Evolutionary conservation across 2,888 invertebrate genomes (phyloP), one percentile per base, ranked within the genome.

Genomic region (Xanthorhoe spadicearia): DNA sequence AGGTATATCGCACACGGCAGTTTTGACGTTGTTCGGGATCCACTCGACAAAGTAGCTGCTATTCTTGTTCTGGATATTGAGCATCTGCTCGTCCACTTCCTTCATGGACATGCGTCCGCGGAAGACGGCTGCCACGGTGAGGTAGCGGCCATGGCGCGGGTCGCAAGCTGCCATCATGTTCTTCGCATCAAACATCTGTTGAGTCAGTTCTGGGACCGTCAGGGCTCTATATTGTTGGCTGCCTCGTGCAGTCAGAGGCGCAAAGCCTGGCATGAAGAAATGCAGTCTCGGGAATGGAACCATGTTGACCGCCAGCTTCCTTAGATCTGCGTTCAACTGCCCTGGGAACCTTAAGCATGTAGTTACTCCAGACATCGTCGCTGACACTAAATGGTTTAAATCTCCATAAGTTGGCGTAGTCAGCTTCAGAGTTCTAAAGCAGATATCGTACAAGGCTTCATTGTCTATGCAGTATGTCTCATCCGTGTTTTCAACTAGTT

Each of bases 161-260:
- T 98, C 98, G 83, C 98, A 98, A 15, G 98, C 98, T 13, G 97
- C 97, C 98, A 98, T 98, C 98, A 98, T 98, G 89, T 98, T 98
- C 90, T 97, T 98, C 13, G 98, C 96, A 83, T 98, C 98, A 83
- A 98, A 98, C 97, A 97, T 97, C 85, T 97, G 97, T 76, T 96
- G 95, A 0, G 98, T 98, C 60, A 98, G 93, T 88, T 98, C 98
- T 0, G 98, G 97, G 0, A 98, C 98, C 0, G 97, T 96, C 9
- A 97, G 88, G 32, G 98, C 96, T 69, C 97, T 94, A 89, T 98
- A 98, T 78, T 97, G 97, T 83, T 98, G 97, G 69, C 96, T 96
- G 19, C 97, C 97, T 57, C 97, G 95, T 0, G 96, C 97, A n/a
- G 95, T 95, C 13, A 96, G 89, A 8, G 95, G 95, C 18, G 95